Percentiles rank a stretch among this genome's conserved stretches.
Conservation (phyloP, 2,113 vertebrate genomes). For the Trematomus loennbergii region DNA sequence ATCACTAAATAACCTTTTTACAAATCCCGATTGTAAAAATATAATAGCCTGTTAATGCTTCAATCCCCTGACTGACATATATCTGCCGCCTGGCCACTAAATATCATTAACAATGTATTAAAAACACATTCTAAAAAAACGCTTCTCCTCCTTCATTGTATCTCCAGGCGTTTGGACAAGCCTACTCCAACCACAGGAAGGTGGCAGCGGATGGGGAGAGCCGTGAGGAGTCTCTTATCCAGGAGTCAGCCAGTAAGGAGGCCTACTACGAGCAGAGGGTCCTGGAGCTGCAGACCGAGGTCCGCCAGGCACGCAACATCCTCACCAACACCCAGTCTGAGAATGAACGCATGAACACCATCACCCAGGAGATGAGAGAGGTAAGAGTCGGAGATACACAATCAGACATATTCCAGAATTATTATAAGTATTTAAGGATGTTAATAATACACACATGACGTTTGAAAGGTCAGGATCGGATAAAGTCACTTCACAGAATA, state of each 20-base stretch:
- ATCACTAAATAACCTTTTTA: background rate
- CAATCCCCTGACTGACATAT: background rate
- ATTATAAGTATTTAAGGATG: background rate
- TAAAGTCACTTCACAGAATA: background rate
- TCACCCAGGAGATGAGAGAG: conserved; percentile 94
- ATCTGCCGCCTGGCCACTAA: background rate
- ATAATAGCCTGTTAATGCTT: background rate
- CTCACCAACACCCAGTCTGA: conserved; percentile 94
- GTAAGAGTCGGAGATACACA: conserved; percentile 70
- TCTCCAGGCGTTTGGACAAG: conserved; percentile 95
- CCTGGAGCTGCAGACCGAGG: conserved; percentile 94
- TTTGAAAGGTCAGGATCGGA: background rate
- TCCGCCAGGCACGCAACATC: conserved; percentile 91
- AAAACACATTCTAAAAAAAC: background rate
- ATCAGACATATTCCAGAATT: background rate
- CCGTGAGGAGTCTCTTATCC: conserved; percentile 96
- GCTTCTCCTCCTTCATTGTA: background rate
- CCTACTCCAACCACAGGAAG: conserved; percentile 96
- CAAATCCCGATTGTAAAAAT: background rate
- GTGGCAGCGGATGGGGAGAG: conserved; percentile 98
- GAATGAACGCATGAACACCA: conserved; percentile 91
- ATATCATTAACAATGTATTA: background rate
- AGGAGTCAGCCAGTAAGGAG: conserved; percentile 97
- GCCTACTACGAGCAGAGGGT: conserved; percentile 97
- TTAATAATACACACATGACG: background rate